A percentile compares a stretch with the other conserved stretches of the same genome.
These are phyloP conservation scores for Caenorhabditis angaria DNA, from an alignment of 2,888 invertebrate genomes.

Conservation along the genomic window DNA sequence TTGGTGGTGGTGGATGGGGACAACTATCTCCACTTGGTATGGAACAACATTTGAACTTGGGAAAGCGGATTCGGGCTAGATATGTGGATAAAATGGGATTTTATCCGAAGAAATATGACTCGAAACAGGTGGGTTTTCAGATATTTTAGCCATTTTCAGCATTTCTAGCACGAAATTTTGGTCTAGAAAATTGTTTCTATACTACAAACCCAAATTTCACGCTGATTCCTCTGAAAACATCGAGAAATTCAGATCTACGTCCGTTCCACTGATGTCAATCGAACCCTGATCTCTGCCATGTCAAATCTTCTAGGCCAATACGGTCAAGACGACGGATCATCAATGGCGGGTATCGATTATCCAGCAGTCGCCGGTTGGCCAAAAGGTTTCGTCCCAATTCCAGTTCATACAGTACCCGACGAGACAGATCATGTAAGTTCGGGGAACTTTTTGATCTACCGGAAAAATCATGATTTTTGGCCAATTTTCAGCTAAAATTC, in stretches of 20 bases:
- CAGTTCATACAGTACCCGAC: conserved; percentile 82
- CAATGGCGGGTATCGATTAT: conserved; percentile 43
- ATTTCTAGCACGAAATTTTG: no score
- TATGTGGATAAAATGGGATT: conserved; percentile 78
- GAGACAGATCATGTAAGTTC: conserved; percentile 76
- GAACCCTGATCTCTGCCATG: conserved; percentile 79
- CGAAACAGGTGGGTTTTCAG: conserved; percentile 72
- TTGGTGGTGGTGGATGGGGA: conserved; percentile 58
- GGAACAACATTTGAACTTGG: conserved; percentile 80
- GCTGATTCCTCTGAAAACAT: conserved; percentile 5
- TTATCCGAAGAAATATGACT: conserved; percentile 76
- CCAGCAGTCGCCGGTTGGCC: conserved; percentile 57
- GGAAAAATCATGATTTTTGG: not conserved
- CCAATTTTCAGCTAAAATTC: conserved; percentile 3
- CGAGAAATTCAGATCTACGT: conserved; percentile 76
- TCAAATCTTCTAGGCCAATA: conserved; percentile 57
- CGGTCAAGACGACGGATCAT: conserved; percentile 53
- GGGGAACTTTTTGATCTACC: not conserved
- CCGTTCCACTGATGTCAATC: conserved; percentile 85
- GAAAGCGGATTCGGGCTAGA: conserved; percentile 80
- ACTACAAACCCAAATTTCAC: no score
- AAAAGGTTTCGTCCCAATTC: conserved; percentile 78
- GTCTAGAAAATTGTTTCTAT: no score
- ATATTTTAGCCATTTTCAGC: no score
- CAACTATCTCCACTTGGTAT: conserved; percentile 54